Evolutionary conservation across 1,140 invertebrate genomes (phyloP).

Genomic region (Ceratosolen fusciceps): DNA sequence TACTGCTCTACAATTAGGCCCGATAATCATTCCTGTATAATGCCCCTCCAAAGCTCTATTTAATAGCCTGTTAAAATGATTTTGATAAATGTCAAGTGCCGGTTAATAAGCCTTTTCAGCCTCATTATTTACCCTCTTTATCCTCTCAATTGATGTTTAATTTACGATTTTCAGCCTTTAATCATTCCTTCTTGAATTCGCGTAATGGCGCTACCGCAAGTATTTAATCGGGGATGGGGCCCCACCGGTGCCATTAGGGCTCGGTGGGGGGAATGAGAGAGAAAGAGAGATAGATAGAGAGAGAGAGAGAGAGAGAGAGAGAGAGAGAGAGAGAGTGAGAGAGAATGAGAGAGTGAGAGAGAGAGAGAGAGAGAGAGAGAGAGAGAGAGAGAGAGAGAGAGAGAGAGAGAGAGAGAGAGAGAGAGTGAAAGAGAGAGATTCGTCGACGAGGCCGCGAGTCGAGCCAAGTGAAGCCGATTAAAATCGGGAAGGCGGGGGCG

Average conservation of each 20-base stretch:
- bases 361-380: too few relatives aligned
- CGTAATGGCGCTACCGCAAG: neutral
- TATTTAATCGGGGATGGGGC: neutral
- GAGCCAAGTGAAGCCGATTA: too few relatives aligned
- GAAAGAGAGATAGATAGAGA: too few relatives aligned
- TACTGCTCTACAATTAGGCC: neutral
- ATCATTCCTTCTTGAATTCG: neutral
- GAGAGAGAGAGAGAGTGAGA: too few relatives aligned
- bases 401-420: too few relatives aligned
- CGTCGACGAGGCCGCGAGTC: too few relatives aligned
- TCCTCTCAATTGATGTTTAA: neutral
- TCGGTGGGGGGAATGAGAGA: too few relatives aligned
- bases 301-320: too few relatives aligned
- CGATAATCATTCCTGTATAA: neutral
- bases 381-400: too few relatives aligned
- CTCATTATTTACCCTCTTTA: neutral
- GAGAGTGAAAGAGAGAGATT: too few relatives aligned
- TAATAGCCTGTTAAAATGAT: neutral
- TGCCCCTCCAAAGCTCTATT: neutral
- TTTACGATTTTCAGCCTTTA: constrained; percentile 8
- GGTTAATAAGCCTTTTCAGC: neutral
- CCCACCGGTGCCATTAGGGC: neutral
- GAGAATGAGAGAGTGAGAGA: too few relatives aligned
- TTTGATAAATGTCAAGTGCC: constrained; percentile 5
- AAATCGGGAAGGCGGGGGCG: too few relatives aligned